Evolutionary conservation across 1,140 invertebrate species (phyloP).

Genomic region (Nasonia giraulti): DNA sequence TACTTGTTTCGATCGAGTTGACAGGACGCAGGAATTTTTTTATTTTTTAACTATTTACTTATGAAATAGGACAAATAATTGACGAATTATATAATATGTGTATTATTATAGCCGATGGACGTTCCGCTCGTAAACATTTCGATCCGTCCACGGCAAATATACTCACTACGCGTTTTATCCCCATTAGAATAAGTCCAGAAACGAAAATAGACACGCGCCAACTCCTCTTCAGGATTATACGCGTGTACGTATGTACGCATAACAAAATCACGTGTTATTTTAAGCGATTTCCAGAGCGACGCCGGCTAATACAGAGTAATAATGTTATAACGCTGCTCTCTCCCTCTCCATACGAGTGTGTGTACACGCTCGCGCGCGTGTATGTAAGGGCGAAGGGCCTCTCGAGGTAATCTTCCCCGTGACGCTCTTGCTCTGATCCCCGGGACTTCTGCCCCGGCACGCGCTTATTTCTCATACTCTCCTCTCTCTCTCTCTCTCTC

Average conservation of each 20-base stretch:
- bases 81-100: too few species aligned
- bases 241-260: constrained; percentile 27
- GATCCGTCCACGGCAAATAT: too few species aligned
- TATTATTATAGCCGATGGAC: too few species aligned
- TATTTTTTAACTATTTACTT: too few species aligned
- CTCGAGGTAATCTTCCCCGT: constrained; percentile 70
- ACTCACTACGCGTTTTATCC: too few species aligned
- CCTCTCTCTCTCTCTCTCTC: background rate
- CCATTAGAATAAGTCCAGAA: background rate
- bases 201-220: constrained; percentile 38
- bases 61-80: too few species aligned
- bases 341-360: constrained; percentile 37
- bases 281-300: constrained; percentile 56
- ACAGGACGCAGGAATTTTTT: background rate
- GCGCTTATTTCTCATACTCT: constrained; percentile 59
- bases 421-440: constrained; percentile 67
- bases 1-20: background rate
- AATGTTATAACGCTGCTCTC: constrained; percentile 11
- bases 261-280: constrained; percentile 61
- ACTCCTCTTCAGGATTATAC: too few species aligned
- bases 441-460: constrained; percentile 68
- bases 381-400: constrained; percentile 60
- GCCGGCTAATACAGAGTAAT: constrained; percentile 32
- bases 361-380: constrained; percentile 36
- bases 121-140: too few species aligned